Conservation (phyloP, 2,113 vertebrate genomes). For the Arenaria interpres region DNA sequence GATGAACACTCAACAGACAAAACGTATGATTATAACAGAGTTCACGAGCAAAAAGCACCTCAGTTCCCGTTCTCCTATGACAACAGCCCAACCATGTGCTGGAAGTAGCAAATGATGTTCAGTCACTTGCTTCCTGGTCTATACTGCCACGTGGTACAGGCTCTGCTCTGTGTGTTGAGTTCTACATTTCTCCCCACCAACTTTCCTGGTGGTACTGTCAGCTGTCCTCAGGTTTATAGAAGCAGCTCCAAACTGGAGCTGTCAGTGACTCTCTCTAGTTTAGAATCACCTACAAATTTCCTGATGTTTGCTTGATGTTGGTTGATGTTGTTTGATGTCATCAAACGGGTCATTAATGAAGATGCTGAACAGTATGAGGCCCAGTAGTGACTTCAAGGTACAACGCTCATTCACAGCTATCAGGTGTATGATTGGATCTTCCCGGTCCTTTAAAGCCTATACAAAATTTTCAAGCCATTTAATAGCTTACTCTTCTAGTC, state of each 20-base stretch:
- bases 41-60: background rate
- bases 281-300: background rate
- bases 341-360: background rate
- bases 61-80: background rate
- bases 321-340: background rate
- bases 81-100: background rate
- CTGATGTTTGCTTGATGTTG: background rate
- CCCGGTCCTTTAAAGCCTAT: background rate
- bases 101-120: background rate
- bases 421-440: background rate
- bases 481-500: background rate
- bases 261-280: background rate
- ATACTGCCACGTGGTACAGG: rapidly evolving
- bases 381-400: background rate
- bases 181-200: background rate
- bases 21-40: background rate
- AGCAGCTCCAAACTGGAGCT: background rate
- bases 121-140: background rate
- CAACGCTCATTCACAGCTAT: background rate
- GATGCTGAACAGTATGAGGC: background rate
- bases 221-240: background rate
- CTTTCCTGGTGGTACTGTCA: background rate
- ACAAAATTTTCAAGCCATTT: background rate
- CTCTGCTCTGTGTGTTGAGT: background rate
- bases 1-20: background rate